A percentile compares a stretch with the other conserved stretches of the same genome.
phyloP scores from a whole-genome alignment of 2,888 invertebrate species.

The Phymatocera aterrima region DNA sequence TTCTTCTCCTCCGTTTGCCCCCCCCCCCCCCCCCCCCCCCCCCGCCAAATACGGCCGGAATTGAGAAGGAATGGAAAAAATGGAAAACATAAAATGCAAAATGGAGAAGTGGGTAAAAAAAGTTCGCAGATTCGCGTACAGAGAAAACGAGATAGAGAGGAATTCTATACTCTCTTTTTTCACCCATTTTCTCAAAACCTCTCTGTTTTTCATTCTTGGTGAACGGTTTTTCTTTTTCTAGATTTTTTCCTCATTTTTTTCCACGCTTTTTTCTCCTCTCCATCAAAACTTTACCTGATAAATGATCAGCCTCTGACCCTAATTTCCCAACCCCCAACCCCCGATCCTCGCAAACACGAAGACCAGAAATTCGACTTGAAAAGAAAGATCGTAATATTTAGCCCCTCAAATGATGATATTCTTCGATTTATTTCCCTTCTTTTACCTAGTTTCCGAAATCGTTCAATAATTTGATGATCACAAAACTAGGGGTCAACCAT shows the following conservation, averaged over 20 bases:
- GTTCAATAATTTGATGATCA: background rate
- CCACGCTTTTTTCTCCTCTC: background rate
- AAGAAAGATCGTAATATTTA: background rate
- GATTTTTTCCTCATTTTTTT: background rate
- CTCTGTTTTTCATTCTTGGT: no score
- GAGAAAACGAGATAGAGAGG: no score
- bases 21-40: no score
- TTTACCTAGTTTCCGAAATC: background rate
- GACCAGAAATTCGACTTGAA: background rate
- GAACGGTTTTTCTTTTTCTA: background rate
- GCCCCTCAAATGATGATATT: background rate
- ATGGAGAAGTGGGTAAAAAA: background rate
- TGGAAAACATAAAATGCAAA: background rate
- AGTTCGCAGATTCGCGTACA: background rate
- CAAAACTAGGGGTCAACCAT: no score
- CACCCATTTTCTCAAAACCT: background rate
- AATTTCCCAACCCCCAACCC: background rate
- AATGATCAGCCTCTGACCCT: background rate
- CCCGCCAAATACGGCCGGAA: no score
- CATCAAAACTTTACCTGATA: constrained; percentile 4
- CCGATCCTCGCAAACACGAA: no score
- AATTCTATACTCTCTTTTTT: background rate
- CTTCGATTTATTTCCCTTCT: background rate
- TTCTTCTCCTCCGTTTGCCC: no score
- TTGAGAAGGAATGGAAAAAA: background rate